Evolutionary conservation across 2,113 vertebrate species (phyloP).

Genomic region (Corythaixoides concolor): DNA sequence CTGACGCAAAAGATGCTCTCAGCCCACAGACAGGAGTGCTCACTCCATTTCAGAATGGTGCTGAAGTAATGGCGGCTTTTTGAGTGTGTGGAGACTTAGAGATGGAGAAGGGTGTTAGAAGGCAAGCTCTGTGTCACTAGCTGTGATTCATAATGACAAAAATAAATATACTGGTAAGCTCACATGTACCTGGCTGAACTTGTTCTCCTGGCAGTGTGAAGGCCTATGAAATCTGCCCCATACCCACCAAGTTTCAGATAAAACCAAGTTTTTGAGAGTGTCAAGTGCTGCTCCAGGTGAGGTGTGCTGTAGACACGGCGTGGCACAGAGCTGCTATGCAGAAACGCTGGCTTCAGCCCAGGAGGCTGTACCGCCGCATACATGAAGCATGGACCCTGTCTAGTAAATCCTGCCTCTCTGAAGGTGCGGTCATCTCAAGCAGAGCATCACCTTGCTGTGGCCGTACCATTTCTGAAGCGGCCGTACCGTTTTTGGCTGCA

Average conservation of each 20-base stretch:
- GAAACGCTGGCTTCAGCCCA: background rate
- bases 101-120: background rate
- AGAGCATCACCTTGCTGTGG: background rate
- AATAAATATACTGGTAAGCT: background rate
- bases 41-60: background rate
- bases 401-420: background rate
- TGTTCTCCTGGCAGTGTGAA: background rate
- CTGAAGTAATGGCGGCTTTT: background rate
- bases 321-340: background rate
- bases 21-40: background rate
- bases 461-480: rapidly evolving
- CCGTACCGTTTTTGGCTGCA: background rate
- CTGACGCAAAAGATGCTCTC: background rate
- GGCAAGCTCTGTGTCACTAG: background rate
- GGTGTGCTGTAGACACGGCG: background rate
- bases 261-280: background rate
- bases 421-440: background rate
- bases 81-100: background rate
- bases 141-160: background rate
- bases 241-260: background rate
- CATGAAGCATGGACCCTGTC: background rate
- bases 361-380: rapidly evolving
- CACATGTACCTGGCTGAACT: background rate
- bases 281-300: background rate
- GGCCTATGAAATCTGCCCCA: background rate